Evolutionary conservation across 2,888 invertebrate species (phyloP), one percentile per base, ranked within the genome.

Genomic region (Megalurothrips usitatus): DNA sequence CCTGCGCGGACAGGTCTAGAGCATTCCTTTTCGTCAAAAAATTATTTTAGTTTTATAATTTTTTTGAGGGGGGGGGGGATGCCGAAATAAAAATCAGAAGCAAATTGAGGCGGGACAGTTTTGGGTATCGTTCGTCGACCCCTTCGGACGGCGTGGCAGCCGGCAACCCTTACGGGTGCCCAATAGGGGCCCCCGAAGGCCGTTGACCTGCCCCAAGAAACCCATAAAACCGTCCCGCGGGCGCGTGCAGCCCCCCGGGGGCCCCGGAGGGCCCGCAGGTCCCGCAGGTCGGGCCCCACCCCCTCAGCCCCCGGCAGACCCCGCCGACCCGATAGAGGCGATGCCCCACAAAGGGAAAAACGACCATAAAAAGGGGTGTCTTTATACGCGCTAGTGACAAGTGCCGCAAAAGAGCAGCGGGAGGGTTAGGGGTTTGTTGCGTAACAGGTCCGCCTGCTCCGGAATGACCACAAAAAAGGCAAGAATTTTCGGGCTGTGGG

Each of bases 161-260:
- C 68, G 68, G 3, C 68, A 26, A 26, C 68, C 68, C 68, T 26
- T 26, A 75, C 23, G 68, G 68, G 11, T n/a, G 68, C 26, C 58
- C 58, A 14, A 58, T 6, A 14, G 58, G 58, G 58, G 58, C 58
- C 58, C 58, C 58, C 58, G 52, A 52, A 26, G 68, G 68, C 8
- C 68, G 68, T 75, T 75, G 68, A 75, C 68, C 68, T 75, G 68
- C 68, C 68, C 68, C 68, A 75, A 75, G 68, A 75, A 75, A 75
- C 68, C 68, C 68, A 75, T 75, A 75, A 75, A 75, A 75, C 68
- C 68, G 23, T 75, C 68, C 58, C 58, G 58, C 58, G 58, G 17
- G 58, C 58, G 58, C 58, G 6, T 19, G 58, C 58, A 58, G 58
- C 58, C 58, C 58, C 52, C 19, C 58, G 14, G 19, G 14, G 58